phyloP scores from a whole-genome alignment of 2,113 vertebrate genomes.

The Panthera uncia region DNA sequence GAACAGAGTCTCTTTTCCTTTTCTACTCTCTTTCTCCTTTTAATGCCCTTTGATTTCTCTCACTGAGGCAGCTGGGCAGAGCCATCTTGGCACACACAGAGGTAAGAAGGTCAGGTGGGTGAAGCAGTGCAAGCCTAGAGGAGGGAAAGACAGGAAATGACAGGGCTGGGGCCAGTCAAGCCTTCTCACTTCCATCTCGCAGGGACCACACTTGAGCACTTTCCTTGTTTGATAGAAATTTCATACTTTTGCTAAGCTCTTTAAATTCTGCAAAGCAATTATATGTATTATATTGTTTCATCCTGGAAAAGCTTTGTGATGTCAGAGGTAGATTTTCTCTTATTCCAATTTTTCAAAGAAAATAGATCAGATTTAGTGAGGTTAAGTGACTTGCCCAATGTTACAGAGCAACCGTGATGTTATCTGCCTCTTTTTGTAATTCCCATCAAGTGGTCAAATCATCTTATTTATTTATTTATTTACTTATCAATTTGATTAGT shows the following conservation, averaged over 20 bases:
- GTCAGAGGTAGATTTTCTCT: neutral
- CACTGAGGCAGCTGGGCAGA: neutral
- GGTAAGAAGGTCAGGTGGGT: neutral
- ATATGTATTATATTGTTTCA: neutral
- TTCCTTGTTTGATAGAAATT: neutral
- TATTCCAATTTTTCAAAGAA: neutral
- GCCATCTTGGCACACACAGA: neutral
- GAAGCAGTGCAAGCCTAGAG: fast-evolving
- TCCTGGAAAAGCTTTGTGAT: neutral
- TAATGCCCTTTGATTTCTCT: neutral
- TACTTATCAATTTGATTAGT: neutral
- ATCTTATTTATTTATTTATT: neutral
- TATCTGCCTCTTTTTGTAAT: neutral
- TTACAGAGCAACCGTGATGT: neutral
- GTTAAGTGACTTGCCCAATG: neutral
- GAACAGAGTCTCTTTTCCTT: neutral
- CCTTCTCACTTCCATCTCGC: fast-evolving
- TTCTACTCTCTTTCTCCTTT: neutral
- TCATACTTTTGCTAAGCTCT: neutral
- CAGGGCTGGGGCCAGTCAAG: fast-evolving
- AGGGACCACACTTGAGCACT: too few species aligned
- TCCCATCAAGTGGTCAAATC: neutral
- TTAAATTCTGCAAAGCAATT: neutral
- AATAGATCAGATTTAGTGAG: neutral
- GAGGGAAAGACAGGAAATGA: neutral